Evolutionary conservation across 2,113 vertebrate species (phyloP).

Genomic region (Prietella phreatophila): DNA sequence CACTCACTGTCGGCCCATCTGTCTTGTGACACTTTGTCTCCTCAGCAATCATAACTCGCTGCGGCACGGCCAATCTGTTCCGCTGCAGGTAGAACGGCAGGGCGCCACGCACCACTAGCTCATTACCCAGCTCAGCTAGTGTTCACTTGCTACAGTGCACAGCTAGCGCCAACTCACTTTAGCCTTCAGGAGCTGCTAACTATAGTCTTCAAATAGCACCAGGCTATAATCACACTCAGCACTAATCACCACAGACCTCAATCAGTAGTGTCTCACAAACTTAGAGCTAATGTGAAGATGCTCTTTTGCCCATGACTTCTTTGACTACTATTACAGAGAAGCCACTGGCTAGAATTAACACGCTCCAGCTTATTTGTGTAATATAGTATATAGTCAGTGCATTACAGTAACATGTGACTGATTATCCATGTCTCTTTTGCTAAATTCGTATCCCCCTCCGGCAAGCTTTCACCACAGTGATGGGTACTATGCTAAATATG

Average conservation of each 20-base stretch:
- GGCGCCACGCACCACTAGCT: conserved; percentile 58
- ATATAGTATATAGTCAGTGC: not conserved
- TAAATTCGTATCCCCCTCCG: conserved; percentile 23
- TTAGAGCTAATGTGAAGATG: not conserved
- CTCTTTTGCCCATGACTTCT: not conserved
- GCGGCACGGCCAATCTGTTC: conserved; percentile 74
- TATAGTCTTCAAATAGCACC: conserved; percentile 31
- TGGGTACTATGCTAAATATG: conserved; percentile 58
- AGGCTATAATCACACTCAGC: conserved; percentile 36
- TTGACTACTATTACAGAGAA: not conserved
- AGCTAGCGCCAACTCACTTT: conserved; percentile 26
- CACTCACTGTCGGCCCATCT: conserved; percentile 72
- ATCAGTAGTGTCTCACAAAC: conserved; percentile 7
- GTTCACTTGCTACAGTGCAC: conserved; percentile 39
- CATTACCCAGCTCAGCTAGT: conserved; percentile 54
- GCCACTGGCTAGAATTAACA: conserved; percentile 14
- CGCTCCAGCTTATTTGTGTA: not conserved
- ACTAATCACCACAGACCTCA: conserved; percentile 2
- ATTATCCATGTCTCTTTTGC: conserved; percentile 4
- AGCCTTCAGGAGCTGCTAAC: conserved; percentile 38
- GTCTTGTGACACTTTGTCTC: conserved; percentile 70
- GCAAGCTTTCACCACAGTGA: conserved; percentile 46
- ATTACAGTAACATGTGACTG: conserved; percentile 20
- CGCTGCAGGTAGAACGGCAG: conserved; percentile 69
- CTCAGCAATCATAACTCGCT: conserved; percentile 70